These are phyloP conservation scores for Belonocnema kinseyi DNA, from an alignment of 1,140 invertebrate species.

Conservation along the genomic window DNA sequence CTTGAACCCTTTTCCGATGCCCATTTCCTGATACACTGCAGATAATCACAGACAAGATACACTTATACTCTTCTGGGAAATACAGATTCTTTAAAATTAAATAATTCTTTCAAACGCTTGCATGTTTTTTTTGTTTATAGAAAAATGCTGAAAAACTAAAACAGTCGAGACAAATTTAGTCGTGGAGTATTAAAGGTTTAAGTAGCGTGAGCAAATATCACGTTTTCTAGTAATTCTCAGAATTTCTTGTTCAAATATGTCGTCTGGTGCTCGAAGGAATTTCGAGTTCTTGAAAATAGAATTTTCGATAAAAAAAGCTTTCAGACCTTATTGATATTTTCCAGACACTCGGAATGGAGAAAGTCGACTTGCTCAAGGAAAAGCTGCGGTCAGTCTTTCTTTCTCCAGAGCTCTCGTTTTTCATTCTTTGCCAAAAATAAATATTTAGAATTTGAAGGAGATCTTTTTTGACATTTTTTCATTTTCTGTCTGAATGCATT, in stretches of 20 bases:
- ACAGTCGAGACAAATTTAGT: too few relatives aligned
- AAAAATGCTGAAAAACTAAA: too few relatives aligned
- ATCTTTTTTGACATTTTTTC: too few relatives aligned
- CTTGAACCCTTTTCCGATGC: not conserved
- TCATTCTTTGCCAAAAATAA: too few relatives aligned
- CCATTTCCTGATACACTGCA: not conserved
- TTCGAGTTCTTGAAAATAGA: conserved; percentile 16
- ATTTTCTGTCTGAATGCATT: too few relatives aligned
- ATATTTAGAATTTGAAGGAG: too few relatives aligned
- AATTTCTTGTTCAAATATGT: conserved; percentile 19
- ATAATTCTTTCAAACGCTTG: too few relatives aligned
- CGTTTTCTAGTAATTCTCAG: not conserved
- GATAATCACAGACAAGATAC: not conserved
- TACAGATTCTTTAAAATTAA: not conserved
- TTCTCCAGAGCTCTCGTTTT: not conserved
- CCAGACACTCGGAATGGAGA: not conserved
- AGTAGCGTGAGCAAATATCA: not conserved
- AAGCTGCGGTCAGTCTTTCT: not conserved
- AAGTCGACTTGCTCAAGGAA: not conserved
- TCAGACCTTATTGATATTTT: not conserved
- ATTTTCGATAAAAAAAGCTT: conserved; percentile 5
- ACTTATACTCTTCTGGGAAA: conserved; percentile 1
- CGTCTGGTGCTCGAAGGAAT: conserved; percentile 21
- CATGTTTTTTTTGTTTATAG: not conserved
- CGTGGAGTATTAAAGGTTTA: too few relatives aligned